These are phyloP conservation scores for Strix uralensis DNA, from an alignment of 2,113 vertebrate species.

Conservation along the genomic window DNA sequence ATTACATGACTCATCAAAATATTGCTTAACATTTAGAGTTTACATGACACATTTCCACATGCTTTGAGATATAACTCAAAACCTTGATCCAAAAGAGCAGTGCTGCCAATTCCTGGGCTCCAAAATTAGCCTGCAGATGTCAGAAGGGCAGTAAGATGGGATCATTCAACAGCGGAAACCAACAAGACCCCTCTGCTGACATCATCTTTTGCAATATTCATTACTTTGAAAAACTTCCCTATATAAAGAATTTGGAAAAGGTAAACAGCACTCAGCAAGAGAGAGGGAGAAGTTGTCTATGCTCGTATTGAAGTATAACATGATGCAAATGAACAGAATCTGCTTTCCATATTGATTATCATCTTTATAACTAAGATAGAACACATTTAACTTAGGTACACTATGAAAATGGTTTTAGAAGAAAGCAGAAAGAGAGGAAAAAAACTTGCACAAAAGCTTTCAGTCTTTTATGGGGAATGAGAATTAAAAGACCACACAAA, in stretches of 20 bases:
- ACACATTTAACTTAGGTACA: neutral
- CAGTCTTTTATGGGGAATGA: neutral
- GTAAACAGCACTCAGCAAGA: neutral
- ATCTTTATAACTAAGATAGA: neutral
- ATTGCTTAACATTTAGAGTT: neutral
- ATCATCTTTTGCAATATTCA: neutral
- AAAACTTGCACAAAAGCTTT: neutral
- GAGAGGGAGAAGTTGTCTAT: neutral
- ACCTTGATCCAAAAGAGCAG: neutral
- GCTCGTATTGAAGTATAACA: neutral
- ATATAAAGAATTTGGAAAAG: neutral
- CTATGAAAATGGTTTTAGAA: neutral
- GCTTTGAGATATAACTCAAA: neutral
- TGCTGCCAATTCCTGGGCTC: neutral
- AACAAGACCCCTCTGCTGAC: neutral
- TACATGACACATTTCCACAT: neutral
- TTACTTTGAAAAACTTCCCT: neutral
- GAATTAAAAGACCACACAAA: neutral
- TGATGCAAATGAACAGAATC: neutral
- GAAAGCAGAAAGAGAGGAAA: neutral
- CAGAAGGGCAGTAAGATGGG: neutral
- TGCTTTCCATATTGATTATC: neutral
- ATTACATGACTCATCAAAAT: constrained; percentile 23
- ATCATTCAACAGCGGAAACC: neutral
- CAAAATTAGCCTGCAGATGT: neutral